A percentile compares a stretch with the other conserved stretches of the same genome.
Evolutionary conservation across 2,797 vertebrate genomes (phyloP).

Genomic region (Alosa sapidissima): DNA sequence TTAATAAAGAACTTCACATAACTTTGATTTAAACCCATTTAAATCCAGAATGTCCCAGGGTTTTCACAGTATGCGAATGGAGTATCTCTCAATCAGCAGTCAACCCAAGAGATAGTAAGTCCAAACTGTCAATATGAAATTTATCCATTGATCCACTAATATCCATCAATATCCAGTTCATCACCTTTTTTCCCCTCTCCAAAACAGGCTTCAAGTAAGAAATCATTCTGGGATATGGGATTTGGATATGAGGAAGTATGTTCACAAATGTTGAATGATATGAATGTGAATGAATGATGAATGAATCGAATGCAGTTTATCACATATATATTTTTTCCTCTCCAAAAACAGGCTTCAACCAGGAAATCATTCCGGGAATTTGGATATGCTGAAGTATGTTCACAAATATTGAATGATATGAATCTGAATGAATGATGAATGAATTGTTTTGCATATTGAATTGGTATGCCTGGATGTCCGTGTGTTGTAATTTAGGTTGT

Average conservation of each 20-base stretch:
- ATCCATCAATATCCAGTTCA: too few relatives aligned
- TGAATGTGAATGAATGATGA: too few relatives aligned
- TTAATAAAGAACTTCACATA: background rate
- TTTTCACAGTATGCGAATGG: background rate
- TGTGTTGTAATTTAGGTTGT: background rate
- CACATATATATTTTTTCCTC: too few relatives aligned
- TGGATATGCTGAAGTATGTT: background rate
- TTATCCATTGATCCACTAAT: background rate
- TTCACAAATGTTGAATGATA: too few relatives aligned
- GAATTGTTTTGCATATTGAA: background rate
- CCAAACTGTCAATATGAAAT: background rate
- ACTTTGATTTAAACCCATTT: background rate
- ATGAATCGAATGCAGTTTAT: too few relatives aligned
- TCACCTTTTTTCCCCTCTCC: too few relatives aligned
- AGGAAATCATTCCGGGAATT: background rate
- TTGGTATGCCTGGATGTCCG: background rate
- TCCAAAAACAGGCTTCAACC: background rate
- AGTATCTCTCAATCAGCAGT: background rate
- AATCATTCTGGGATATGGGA: too few relatives aligned
- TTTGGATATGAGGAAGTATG: too few relatives aligned
- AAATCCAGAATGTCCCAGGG: background rate
- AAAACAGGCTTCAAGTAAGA: too few relatives aligned
- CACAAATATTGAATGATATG: background rate
- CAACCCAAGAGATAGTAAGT: background rate
- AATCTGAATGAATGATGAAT: background rate